Base-by-base conservation (phyloP, 1,140 invertebrate genomes). In the Zaprionus davidi region DNA sequence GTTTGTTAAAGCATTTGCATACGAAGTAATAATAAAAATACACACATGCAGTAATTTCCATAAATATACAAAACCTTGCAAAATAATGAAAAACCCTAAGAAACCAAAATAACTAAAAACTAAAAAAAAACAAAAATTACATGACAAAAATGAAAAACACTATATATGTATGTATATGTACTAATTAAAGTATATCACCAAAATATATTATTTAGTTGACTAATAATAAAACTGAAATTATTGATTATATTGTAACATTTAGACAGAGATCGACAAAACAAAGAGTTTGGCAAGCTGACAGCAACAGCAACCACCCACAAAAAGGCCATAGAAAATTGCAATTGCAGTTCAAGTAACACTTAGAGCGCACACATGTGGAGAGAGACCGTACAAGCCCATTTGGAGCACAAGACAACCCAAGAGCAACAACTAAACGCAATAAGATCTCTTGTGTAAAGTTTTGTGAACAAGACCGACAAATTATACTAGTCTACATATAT, bases 121-220 rank as follows among this genome's bases (percentile, higher is more conserved):
- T 15, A 70, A 80, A 71, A 6, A 58, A 49, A 7, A 15, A 62
- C 66, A 46, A 26, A 68, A 28, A 51, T 58, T 67, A 66, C 71
- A n/a, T 26, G 22, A 38, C 57, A 28, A 55, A 34, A n/a, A 41
- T 28, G 41, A 56, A 26, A 51, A 58, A 62, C 58, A 51, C 58
- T 62, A 70, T 62, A 53, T 49, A 75, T 64, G 46, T 82, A 69
- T 82, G 73, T 83, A 78, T 81, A 84, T 87, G 81, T 81, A 88
- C 75, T 86, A 81, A 84, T 81, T 90, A 81, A 85, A 84, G 57
- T 85, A 88, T 90, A 90, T 88, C 78, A 84, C 85, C 66, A 60
- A 71, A 76, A 79, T 73, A 65, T 82, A 87, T 86, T 78, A 81
- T 88, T 88, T 87, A 83, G 83, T 87, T 88, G 83, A 81, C 76